phyloP scores from a whole-genome alignment of 2,888 invertebrate species.

The Stenichneumon culpator region DNA sequence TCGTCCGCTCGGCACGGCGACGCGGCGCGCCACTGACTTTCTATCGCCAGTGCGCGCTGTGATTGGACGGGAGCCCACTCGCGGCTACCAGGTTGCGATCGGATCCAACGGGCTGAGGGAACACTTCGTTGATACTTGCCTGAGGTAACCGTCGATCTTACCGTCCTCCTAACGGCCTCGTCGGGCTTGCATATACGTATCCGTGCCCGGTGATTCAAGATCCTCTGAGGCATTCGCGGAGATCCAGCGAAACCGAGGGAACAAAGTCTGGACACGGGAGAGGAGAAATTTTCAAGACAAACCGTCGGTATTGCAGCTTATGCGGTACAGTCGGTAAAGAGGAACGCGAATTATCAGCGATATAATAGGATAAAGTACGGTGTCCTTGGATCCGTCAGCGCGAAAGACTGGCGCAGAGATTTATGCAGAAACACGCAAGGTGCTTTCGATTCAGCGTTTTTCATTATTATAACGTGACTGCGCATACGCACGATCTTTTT shows the following conservation, averaged over 20 bases:
- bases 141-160: background rate
- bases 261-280: background rate
- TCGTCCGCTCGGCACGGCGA: slow-evolving; percentile 71
- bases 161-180: background rate
- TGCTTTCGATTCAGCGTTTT: too few species aligned
- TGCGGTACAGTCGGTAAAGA: background rate
- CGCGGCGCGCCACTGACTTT: slow-evolving; percentile 69
- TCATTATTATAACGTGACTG: too few species aligned
- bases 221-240: background rate
- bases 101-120: slow-evolving; percentile 39
- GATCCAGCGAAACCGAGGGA: background rate
- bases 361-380: too few species aligned
- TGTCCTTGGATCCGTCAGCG: too few species aligned
- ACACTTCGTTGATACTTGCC: background rate
- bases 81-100: slow-evolving; percentile 27
- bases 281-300: background rate
- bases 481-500: too few species aligned
- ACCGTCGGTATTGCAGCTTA: background rate
- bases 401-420: background rate
- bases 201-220: background rate
- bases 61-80: slow-evolving; percentile 70
- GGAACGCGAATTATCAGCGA: background rate
- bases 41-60: slow-evolving; percentile 65
- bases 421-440: background rate
- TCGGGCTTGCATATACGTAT: background rate